Base-by-base conservation (phyloP, 2,797 vertebrate genomes). In the Podarcis lilfordi region DNA sequence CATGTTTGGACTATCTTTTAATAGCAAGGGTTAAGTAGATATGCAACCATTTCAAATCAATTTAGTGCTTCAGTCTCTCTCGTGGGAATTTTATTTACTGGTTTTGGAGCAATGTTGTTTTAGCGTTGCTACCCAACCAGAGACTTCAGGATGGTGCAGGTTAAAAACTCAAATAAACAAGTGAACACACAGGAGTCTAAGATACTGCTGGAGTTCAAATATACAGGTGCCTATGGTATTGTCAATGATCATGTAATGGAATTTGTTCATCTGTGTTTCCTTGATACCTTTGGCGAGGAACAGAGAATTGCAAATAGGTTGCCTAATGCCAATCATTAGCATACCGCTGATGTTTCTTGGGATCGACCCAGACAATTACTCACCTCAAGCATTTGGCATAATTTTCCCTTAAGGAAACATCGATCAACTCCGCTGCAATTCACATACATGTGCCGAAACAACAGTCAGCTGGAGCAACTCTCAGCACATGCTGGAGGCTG, bases 181-280 rank as follows among this genome's bases (percentile, higher is more conserved):
- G 74, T 43, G 78, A 25, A 69, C 32, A 69, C 43, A 69, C 75
- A 64, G 21, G 68, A 74, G 8, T 75, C 37, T 64, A 45, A 85
- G 37, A 79, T 45, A 85, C 3, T 84, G 68, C 25, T 74, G 59
- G 29, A 74, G 25, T 89, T 85, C 82, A 84, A 91, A 89, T 55
- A 93, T 80, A 43, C 35, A 88, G 91, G 90, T 92, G 92, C 91
- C 77, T 89, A 88, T 89, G 68, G 86, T 89, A 85, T 2, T 0
- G 86, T 37, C 81, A 89, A 8, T 84, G 89, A 82, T 29, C 68
- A 87, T 80, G 40, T 86, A 45, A 83, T 83, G 27, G 59, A 77
- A 19, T 88, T 89, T 89, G 37, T 92, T 89, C 86, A 86, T 61
- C 80, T 37, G 17, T 83, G 40, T 82, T 91, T 66, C 88, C 43